These are phyloP conservation scores for Threskiornis aethiopicus DNA, from an alignment of 2,797 vertebrate species.

Conservation along the genomic window DNA sequence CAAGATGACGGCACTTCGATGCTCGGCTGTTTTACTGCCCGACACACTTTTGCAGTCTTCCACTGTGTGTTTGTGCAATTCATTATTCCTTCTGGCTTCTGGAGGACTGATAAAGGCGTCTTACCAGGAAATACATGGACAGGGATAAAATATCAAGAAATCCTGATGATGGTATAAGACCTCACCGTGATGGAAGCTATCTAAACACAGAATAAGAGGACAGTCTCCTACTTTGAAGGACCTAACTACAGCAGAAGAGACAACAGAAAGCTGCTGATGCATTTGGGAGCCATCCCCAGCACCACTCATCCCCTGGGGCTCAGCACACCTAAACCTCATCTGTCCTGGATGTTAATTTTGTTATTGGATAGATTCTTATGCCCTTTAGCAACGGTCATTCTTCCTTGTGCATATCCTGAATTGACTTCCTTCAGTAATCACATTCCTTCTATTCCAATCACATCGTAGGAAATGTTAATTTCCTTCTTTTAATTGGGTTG, in stretches of 20 bases:
- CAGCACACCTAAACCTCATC: not conserved
- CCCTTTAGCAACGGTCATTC: not conserved
- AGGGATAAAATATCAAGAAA: not conserved
- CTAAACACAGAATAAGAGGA: not conserved
- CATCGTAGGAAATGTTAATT: constrained; percentile 17
- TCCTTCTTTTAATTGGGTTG: constrained; percentile 42
- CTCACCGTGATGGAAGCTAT: not conserved
- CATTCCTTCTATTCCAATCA: not conserved
- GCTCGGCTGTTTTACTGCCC: not conserved
- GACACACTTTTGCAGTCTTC: not conserved
- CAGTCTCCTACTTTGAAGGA: not conserved
- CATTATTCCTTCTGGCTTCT: not conserved
- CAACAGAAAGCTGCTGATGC: not conserved
- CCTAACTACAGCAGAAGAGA: not conserved
- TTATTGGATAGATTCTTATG: not conserved
- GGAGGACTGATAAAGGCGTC: not conserved
- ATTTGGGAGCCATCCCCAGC: not conserved
- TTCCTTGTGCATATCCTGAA: not conserved
- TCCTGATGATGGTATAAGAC: not conserved
- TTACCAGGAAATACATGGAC: not conserved
- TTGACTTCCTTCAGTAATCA: constrained; percentile 3
- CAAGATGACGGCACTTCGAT: accelerated
- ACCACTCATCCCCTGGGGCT: not conserved
- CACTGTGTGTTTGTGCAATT: too few relatives aligned
- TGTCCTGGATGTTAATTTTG: not conserved